Conservation (phyloP, 2,888 invertebrate genomes). For the Frankliniella intonsa region DNA sequence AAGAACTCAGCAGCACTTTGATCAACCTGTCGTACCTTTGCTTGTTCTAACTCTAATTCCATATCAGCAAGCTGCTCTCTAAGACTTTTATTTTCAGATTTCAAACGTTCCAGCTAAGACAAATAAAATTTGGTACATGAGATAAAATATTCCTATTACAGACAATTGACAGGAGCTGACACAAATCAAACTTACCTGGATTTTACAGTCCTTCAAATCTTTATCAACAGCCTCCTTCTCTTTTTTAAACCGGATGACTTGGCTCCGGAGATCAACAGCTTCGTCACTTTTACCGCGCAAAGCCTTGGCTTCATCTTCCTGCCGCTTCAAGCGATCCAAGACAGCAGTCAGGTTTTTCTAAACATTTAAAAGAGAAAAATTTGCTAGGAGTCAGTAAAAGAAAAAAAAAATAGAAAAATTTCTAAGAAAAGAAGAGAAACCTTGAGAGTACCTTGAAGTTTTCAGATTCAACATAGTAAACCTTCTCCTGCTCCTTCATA, state of each 20-base stretch:
- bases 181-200: background rate
- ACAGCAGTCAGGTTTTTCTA: slow-evolving; percentile 9
- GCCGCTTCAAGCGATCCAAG: background rate
- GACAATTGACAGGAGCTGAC: background rate
- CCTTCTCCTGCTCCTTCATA: slow-evolving; percentile 2
- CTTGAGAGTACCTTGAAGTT: background rate
- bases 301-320: background rate
- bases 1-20: background rate
- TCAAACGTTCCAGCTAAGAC: background rate
- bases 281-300: background rate
- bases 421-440: background rate
- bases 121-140: too few species aligned
- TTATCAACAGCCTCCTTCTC: background rate
- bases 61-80: background rate
- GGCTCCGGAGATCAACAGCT: background rate
- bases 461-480: background rate
- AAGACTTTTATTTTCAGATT: background rate
- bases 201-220: background rate
- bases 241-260: background rate
- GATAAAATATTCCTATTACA: too few species aligned
- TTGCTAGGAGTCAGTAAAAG: background rate
- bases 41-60: background rate
- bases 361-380: background rate
- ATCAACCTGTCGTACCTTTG: background rate
- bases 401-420: background rate